Percentiles rank a stretch among this genome's conserved stretches.
These are phyloP conservation scores for Parnassius smintheus DNA, from an alignment of 2,888 invertebrate genomes.

Conservation along the genomic window DNA sequence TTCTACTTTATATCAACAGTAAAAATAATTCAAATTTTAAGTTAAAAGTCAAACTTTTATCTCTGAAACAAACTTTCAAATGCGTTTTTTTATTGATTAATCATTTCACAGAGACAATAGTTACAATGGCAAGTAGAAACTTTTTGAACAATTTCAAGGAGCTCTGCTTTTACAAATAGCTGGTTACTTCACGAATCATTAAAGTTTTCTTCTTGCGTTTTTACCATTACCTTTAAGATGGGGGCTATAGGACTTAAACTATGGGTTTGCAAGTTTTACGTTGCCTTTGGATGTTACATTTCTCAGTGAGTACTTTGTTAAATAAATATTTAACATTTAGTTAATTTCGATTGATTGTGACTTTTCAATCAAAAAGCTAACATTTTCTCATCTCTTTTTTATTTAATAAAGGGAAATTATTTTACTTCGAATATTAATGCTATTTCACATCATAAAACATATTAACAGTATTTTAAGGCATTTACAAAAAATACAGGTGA, in stretches of 20 bases:
- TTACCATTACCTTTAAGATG: conserved; percentile 73
- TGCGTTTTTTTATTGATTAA: conserved; percentile 21
- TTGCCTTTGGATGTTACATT: conserved; percentile 44
- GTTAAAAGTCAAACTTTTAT: background rate
- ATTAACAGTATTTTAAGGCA: no score
- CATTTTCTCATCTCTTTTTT: no score
- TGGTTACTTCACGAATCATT: conserved; percentile 79
- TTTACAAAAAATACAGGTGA: no score
- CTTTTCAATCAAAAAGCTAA: no score
- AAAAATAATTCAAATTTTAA: background rate
- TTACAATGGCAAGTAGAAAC: conserved; percentile 50
- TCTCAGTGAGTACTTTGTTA: conserved; percentile 38
- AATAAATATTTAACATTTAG: conserved; percentile 11
- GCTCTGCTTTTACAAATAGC: conserved; percentile 53
- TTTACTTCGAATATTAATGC: no score
- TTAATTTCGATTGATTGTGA: no score
- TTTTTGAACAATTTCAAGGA: conserved; percentile 63
- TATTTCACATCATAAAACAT: no score
- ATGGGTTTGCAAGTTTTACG: conserved; percentile 58
- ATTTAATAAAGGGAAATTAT: no score
- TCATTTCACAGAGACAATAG: conserved; percentile 35
- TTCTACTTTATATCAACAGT: background rate
- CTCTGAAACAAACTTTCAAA: background rate
- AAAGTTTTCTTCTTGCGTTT: conserved; percentile 81
- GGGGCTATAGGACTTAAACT: conserved; percentile 33